phyloP scores from a whole-genome alignment of 2,113 vertebrate species.

The Nestor notabilis region DNA sequence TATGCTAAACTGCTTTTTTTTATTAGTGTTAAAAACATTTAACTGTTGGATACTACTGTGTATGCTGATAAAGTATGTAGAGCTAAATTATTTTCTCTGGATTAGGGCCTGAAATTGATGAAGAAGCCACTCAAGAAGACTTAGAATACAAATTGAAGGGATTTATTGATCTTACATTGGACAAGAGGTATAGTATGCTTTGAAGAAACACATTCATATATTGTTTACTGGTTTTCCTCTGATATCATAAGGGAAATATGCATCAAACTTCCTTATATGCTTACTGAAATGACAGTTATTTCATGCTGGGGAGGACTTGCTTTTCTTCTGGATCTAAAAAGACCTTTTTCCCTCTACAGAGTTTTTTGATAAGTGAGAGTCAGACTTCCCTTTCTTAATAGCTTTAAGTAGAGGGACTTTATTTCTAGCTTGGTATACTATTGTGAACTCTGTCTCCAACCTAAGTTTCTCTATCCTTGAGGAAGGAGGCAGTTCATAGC shows the following conservation, averaged over 20 bases:
- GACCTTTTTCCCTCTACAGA: not conserved
- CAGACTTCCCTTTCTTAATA: not conserved
- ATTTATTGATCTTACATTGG: conserved; percentile 93
- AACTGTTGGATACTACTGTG: not conserved
- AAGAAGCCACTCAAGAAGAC: conserved; percentile 92
- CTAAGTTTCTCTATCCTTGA: not conserved
- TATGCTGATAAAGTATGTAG: not conserved
- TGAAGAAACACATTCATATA: not conserved
- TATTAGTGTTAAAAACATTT: not conserved
- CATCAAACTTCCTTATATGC: not conserved
- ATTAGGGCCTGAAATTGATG: conserved; percentile 87
- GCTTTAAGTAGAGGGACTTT: not conserved
- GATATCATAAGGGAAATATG: not conserved
- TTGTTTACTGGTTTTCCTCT: not conserved
- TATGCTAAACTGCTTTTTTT: not conserved
- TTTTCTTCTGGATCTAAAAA: not conserved
- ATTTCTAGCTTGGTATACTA: not conserved
- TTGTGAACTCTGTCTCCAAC: not conserved
- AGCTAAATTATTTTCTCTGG: not conserved
- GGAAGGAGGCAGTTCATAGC: not conserved
- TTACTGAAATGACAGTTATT: not conserved
- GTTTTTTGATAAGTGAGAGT: not conserved
- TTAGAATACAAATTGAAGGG: conserved; percentile 95
- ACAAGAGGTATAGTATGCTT: conserved; percentile 86
- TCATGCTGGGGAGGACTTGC: not conserved